Evolutionary conservation across 2,888 invertebrate genomes (phyloP), one percentile per base, ranked within the genome.

Genomic region (Fabriciana adippe): DNA sequence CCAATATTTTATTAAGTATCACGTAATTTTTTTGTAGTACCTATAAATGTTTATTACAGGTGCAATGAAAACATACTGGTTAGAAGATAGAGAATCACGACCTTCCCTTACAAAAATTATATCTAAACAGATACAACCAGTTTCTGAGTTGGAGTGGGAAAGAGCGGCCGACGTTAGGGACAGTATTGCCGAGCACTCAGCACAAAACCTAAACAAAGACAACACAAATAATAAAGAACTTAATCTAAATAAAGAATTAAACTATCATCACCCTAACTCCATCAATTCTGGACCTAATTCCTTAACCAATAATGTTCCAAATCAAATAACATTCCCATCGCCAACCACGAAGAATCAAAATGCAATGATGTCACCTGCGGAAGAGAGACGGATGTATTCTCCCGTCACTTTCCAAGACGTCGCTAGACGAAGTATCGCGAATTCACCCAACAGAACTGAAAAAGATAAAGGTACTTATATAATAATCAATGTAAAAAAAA

Each of bases 11-110:
- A 2, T 2, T 45, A 35, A 4, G 4, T 26, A 26, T 26, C 5
- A 26, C 4, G 26, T 26, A 26, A 26, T 26, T 26, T 26, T 26
- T 3, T 26, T 4, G 26, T 26, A 26, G 45, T 18, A 6, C 45
- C 2, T 18, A 13, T 21, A 45, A 45, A 8, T 18, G 60, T 65
- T 53, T 14, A 48, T 21, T 41, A 48, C 82, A 96, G 96, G 96
- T 60, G 92, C 94, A 64, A 97, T 97, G 97, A 97, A 97, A 87
- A 97, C 97, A 0, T 97, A 96, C 83, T 97, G 97, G 97, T 87
- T 97, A 66, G 94, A 95, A 80, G 95, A 95, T 50, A 93, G 96
- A 63, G 95, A 96, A 76, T 93, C 94, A 53, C 92, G 97, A 35
- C 92, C 94, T 4, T 94, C 94, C 51, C 83, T 93, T 6, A 87